phyloP scores from a whole-genome alignment of 1,140 invertebrate species.

The Amyelois transitella region DNA sequence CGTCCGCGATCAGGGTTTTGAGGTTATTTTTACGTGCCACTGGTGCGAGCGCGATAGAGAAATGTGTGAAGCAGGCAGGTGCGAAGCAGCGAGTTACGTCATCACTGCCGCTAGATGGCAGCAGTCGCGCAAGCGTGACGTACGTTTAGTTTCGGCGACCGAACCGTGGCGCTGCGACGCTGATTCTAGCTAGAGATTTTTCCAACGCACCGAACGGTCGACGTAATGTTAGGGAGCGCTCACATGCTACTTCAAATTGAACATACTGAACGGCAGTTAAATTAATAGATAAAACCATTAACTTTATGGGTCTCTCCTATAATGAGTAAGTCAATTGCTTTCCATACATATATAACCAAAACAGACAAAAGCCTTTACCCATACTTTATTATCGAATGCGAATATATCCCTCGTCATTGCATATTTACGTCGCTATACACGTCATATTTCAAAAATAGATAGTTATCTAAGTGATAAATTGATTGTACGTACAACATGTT shows the following conservation, averaged over 20 bases:
- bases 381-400: too few relatives aligned
- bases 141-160: slow-evolving; percentile 57
- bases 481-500: too few relatives aligned
- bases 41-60: slow-evolving; percentile 64
- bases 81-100: slow-evolving; percentile 20
- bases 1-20: slow-evolving; percentile 53
- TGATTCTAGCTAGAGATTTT: slow-evolving; percentile 69
- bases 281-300: slow-evolving; percentile 8
- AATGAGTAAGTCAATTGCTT: not conserved
- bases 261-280: slow-evolving; percentile 7
- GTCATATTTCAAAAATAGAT: too few relatives aligned
- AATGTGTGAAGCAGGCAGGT: slow-evolving; percentile 56
- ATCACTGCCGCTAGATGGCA: slow-evolving; percentile 50
- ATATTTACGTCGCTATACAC: too few relatives aligned
- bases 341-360: not conserved
- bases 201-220: slow-evolving; percentile 57
- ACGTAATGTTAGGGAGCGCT: slow-evolving; percentile 40
- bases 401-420: too few relatives aligned
- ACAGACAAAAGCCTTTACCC: too few relatives aligned
- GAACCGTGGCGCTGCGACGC: slow-evolving; percentile 62
- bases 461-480: too few relatives aligned
- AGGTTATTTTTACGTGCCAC: slow-evolving; percentile 71
- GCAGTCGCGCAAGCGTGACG: slow-evolving; percentile 36
- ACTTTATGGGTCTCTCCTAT: not conserved
- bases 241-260: slow-evolving; percentile 22